Evolutionary conservation across 2,797 vertebrate species (phyloP).

Genomic region (Lepus townsendii): DNA sequence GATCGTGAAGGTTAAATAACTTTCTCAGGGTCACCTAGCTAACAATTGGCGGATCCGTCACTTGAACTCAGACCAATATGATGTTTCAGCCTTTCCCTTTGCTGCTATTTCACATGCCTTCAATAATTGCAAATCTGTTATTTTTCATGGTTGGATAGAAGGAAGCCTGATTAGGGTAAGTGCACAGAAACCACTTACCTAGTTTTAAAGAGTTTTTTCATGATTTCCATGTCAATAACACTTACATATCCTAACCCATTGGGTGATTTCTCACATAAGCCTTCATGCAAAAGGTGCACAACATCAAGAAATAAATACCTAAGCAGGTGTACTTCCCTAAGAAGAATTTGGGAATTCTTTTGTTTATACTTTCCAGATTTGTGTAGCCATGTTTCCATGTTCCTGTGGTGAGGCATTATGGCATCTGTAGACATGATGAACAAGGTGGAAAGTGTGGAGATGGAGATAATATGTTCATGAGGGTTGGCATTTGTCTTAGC

Average conservation of each 20-base stretch:
- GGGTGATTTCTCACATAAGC: constrained; percentile 9
- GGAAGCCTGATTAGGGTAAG: not conserved
- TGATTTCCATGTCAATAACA: not conserved
- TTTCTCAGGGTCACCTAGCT: not conserved
- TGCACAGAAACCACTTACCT: not conserved
- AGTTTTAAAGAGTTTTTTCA: not conserved
- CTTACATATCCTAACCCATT: not conserved
- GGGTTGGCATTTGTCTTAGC: too few relatives aligned
- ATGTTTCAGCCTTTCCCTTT: constrained; percentile 28
- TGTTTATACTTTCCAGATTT: not conserved
- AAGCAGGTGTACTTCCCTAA: not conserved
- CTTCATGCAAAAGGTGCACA: not conserved
- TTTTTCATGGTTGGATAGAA: constrained; percentile 2
- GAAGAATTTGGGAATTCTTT: not conserved
- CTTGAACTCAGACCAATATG: not conserved
- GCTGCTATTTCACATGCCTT: not conserved
- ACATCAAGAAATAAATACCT: not conserved
- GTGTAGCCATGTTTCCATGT: not conserved
- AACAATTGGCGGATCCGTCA: not conserved
- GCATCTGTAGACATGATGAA: not conserved
- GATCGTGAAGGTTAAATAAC: not conserved
- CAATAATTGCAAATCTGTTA: not conserved
- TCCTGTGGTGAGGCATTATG: not conserved
- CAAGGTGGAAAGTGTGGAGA: not conserved
- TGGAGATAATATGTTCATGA: not conserved